A percentile compares a stretch with the other conserved stretches of the same genome.
Evolutionary conservation across 2,797 vertebrate genomes (phyloP).

Genomic region (Thunnus albacares): DNA sequence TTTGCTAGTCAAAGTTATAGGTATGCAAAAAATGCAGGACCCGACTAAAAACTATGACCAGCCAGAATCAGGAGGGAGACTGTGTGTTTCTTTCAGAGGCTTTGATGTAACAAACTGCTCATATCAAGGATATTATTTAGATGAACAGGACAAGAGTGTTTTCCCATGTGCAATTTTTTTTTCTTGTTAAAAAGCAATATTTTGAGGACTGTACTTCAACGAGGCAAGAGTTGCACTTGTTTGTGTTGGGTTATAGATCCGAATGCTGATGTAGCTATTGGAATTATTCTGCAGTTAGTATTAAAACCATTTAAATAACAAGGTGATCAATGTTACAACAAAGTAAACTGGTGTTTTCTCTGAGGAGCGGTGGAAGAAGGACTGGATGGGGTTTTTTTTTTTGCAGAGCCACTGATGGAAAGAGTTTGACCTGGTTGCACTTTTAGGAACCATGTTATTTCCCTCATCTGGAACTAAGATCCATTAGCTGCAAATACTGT

Average conservation of each 20-base stretch:
- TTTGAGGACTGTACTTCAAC: slow-evolving; percentile 87
- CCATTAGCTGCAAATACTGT: slow-evolving; percentile 61
- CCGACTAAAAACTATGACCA: slow-evolving; percentile 59
- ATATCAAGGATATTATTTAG: slow-evolving; percentile 70
- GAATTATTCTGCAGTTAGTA: slow-evolving; percentile 89
- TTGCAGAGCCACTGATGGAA: slow-evolving; percentile 54
- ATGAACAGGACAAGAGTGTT: slow-evolving; percentile 72
- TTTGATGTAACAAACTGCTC: slow-evolving; percentile 85
- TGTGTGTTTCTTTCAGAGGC: slow-evolving; percentile 75
- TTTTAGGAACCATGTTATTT: slow-evolving; percentile 56
- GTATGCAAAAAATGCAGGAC: not conserved
- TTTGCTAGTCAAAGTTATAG: slow-evolving; percentile 8
- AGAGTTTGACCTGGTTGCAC: slow-evolving; percentile 71
- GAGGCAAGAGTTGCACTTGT: slow-evolving; percentile 86
- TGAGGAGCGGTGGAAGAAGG: slow-evolving; percentile 82
- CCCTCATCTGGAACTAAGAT: slow-evolving; percentile 66
- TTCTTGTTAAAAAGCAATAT: slow-evolving; percentile 91
- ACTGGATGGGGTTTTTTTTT: slow-evolving; percentile 84
- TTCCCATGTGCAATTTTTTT: slow-evolving; percentile 80
- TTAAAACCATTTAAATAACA: slow-evolving; percentile 88
- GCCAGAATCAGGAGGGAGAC: slow-evolving; percentile 77
- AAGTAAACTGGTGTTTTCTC: slow-evolving; percentile 93
- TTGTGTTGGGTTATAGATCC: slow-evolving; percentile 91
- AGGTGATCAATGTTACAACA: slow-evolving; percentile 57
- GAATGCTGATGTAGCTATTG: slow-evolving; percentile 92